Evolutionary conservation across 2,797 vertebrate species (phyloP), one percentile per base, ranked within the genome.

Genomic region (Lithobates pipiens): DNA sequence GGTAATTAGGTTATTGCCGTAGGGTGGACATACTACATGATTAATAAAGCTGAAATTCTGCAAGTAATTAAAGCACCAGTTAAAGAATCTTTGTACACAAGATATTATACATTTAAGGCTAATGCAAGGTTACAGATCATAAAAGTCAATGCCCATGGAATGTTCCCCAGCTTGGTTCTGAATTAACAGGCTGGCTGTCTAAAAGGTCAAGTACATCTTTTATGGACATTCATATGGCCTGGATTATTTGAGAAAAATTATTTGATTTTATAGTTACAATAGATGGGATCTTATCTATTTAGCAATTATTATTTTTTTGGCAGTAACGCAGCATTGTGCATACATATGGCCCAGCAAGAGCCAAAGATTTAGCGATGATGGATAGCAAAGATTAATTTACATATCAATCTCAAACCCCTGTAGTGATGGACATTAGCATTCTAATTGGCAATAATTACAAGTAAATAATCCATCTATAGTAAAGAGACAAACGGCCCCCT

Each of bases 391-490:
- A 76, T 69, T 69, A 10, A 76, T 80, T 85, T 80, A 57, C 77
- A 80, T 80, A 80, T 75, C 42, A 80, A 80, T 80, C 71, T 23
- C 57, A 67, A 76, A 76, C 73, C 69, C 77, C 84, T 80, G 65
- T n/a, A 68, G 63, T 42, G 44, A 32, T 69, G 71, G 32, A 21
- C 71, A 80, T 85, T 85, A 80, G 72, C 77, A 85, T 85, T 76
- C 84, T 85, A 85, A 85, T 76, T 80, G 84, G 63, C 57, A 76
- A 85, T 85, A 85, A 85, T 73, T 70, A 80, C 39, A 68, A 76
- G 68, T 70, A 85, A 85, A 80, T 85, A 80, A 29, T 68, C 63
- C 21, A 80, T 54, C 15, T 85, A 76, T 42, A 69, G 61, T 76
- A 65, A 74, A 75, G 16, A 69, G 71, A 32, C n/a, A 10, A 80